Evolutionary conservation across 2,888 invertebrate species (phyloP).

Genomic region (Crematogaster levior): DNA sequence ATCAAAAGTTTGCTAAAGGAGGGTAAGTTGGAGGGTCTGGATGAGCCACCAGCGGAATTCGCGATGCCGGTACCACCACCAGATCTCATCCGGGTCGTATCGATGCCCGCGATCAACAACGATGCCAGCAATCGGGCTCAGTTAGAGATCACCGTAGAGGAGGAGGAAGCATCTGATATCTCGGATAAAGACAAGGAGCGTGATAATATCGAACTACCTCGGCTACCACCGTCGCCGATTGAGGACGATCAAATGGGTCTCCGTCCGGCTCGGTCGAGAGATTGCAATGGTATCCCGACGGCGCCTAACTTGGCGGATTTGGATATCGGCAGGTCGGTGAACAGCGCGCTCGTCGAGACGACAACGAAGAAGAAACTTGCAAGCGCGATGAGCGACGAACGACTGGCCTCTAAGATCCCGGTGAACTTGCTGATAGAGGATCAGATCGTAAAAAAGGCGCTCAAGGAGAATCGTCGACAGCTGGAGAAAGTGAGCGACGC

Average conservation of each 20-base stretch:
- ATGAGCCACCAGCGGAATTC: slow-evolving; percentile 88
- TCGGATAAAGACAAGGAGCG: slow-evolving; percentile 74
- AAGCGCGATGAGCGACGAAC: slow-evolving; percentile 53
- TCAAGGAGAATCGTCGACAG: slow-evolving; percentile 83
- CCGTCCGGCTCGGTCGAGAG: slow-evolving; percentile 60
- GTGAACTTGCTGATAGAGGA: slow-evolving; percentile 83
- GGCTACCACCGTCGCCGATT: slow-evolving; percentile 48
- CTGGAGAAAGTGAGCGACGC: slow-evolving; percentile 84
- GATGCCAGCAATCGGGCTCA: slow-evolving; percentile 87
- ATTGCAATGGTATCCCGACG: slow-evolving; percentile 77
- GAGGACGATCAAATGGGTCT: slow-evolving; percentile 39
- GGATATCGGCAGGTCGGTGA: slow-evolving; percentile 70
- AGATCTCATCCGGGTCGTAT: slow-evolving; percentile 90
- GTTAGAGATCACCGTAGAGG: slow-evolving; percentile 77
- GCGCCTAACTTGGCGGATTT: slow-evolving; percentile 75
- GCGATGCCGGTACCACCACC: slow-evolving; percentile 86
- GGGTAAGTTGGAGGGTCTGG: slow-evolving; percentile 87
- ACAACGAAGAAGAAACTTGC: slow-evolving; percentile 33
- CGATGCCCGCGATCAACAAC: slow-evolving; percentile 89
- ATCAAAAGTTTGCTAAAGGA: slow-evolving; percentile 91
- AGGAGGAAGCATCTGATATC: slow-evolving; percentile 76
- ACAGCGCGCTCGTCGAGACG: slow-evolving; percentile 62
- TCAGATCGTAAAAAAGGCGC: slow-evolving; percentile 84
- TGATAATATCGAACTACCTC: slow-evolving; percentile 46
- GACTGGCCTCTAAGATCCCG: slow-evolving; percentile 79